Conservation (phyloP, 2,113 vertebrate species). For the Petrocephalus zakoni region DNA sequence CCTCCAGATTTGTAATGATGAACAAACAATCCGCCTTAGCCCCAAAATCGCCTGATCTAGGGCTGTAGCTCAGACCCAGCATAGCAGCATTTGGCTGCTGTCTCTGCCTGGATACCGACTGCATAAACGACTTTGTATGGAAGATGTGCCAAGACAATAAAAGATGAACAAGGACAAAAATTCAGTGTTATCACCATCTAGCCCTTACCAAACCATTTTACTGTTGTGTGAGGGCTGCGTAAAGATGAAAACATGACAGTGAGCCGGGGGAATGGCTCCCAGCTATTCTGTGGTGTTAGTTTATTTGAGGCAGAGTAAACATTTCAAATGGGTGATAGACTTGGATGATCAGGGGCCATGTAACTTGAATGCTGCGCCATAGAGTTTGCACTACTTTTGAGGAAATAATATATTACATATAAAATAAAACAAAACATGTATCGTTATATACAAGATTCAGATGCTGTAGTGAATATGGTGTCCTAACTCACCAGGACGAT, state of each 20-base stretch:
- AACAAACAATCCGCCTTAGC: background rate
- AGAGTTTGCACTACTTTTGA: constrained; percentile 12
- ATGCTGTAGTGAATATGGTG: background rate
- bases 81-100: background rate
- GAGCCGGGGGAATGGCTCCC: constrained; percentile 47
- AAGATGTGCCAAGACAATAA: constrained; percentile 12
- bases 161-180: background rate
- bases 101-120: background rate
- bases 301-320: constrained; percentile 63
- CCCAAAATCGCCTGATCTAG: background rate
- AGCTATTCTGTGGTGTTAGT: constrained; percentile 57
- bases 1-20: background rate
- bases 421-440: background rate
- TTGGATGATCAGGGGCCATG: constrained; percentile 33
- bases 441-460: background rate
- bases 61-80: background rate
- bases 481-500: background rate
- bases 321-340: constrained; percentile 51
- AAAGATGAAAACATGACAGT: constrained; percentile 43
- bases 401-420: background rate
- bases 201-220: constrained; percentile 37
- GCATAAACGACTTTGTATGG: background rate
- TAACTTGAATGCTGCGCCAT: constrained; percentile 12
- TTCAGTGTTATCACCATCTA: constrained; percentile 9
- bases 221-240: constrained; percentile 48